phyloP scores from a whole-genome alignment of 2,888 invertebrate species.

The Chrysina gloriosa region DNA sequence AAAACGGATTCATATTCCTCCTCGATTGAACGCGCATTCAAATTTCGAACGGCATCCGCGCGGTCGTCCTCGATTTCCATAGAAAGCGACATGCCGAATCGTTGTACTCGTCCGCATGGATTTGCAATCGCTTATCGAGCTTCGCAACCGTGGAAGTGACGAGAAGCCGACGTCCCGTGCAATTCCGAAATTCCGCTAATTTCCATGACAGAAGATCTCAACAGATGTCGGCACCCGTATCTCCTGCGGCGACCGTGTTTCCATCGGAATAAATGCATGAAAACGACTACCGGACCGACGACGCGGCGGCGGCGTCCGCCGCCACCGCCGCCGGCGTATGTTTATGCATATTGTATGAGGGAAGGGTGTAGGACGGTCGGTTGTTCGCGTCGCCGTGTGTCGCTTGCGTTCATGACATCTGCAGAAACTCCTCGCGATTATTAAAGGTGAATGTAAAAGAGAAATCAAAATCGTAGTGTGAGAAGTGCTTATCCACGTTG shows the following conservation, averaged over 20 bases:
- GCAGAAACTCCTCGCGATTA: constrained; percentile 36
- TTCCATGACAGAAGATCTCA: constrained; percentile 52
- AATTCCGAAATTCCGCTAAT: constrained; percentile 52
- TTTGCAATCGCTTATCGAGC: constrained; percentile 23
- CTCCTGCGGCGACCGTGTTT: constrained; percentile 44
- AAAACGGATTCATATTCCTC: background rate
- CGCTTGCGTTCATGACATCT: constrained; percentile 57
- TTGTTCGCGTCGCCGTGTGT: constrained; percentile 47
- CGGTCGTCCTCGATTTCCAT: constrained; percentile 9
- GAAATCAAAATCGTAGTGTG: no score
- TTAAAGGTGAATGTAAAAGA: background rate
- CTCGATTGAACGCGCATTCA: background rate
- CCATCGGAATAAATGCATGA: constrained; percentile 62
- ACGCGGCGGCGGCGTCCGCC: background rate
- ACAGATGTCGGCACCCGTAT: constrained; percentile 52
- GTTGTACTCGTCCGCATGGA: background rate
- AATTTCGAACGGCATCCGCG: background rate
- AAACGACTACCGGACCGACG: constrained; percentile 50
- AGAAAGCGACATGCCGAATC: background rate
- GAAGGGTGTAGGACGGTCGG: no score
- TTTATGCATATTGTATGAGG: constrained; percentile 61
- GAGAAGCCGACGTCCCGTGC: constrained; percentile 37
- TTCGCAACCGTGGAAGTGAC: constrained; percentile 12
- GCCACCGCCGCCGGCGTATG: constrained; percentile 43
- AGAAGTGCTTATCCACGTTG: no score